Conservation (phyloP, 2,888 invertebrate genomes). For the Leucania comma region DNA sequence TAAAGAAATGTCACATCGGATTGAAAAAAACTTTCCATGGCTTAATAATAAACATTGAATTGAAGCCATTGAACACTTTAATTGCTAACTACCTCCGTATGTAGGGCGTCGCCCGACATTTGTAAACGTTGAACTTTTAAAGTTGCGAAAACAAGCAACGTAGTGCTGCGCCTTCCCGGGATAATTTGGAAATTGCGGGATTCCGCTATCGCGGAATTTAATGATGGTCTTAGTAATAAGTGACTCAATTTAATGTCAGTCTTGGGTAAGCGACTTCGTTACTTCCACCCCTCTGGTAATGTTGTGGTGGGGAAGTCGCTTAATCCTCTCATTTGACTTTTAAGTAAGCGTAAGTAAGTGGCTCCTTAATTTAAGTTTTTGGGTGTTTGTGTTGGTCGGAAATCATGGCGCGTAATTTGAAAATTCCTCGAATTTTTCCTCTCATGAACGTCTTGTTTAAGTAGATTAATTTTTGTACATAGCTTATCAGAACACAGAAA, state of each 20-base stretch:
- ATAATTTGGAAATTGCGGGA: slow-evolving; percentile 48
- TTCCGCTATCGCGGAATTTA: slow-evolving; percentile 56
- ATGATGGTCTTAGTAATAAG: slow-evolving; percentile 59
- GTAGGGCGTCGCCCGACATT: slow-evolving; percentile 72
- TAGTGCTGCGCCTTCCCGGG: slow-evolving; percentile 40
- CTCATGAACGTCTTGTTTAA: neutral
- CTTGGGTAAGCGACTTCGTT: slow-evolving; percentile 60
- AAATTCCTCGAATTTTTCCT: neutral
- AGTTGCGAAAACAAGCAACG: slow-evolving; percentile 63
- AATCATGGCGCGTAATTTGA: neutral
- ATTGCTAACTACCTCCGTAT: slow-evolving; percentile 67
- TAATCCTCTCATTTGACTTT: slow-evolving; percentile 56
- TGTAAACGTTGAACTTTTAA: slow-evolving; percentile 71
- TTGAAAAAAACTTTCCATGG: slow-evolving; percentile 48
- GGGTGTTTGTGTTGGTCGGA: slow-evolving; percentile 36
- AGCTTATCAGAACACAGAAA: neutral
- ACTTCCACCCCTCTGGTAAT: slow-evolving; percentile 49
- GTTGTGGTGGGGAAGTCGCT: slow-evolving; percentile 38
- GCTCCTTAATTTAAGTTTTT: slow-evolving; percentile 41
- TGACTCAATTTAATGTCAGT: slow-evolving; percentile 54
- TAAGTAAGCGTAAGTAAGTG: slow-evolving; percentile 56
- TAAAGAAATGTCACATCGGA: slow-evolving; percentile 60
- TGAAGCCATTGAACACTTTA: slow-evolving; percentile 57
- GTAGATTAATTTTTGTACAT: no score
- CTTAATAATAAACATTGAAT: slow-evolving; percentile 40